These are phyloP conservation scores for Amiota minor DNA, from an alignment of 2,888 invertebrate genomes.

Conservation along the genomic window DNA sequence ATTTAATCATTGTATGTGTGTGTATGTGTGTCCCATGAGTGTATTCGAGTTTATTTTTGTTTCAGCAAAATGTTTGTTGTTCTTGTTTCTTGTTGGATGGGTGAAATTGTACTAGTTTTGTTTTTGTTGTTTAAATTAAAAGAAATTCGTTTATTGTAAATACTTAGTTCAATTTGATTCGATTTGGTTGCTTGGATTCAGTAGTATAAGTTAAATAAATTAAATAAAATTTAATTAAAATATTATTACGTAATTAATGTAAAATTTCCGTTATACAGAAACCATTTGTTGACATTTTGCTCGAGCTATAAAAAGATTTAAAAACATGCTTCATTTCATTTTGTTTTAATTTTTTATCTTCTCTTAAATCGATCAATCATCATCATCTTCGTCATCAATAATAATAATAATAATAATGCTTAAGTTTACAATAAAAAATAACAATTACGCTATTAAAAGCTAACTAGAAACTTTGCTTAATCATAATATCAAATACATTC, in stretches of 20 bases:
- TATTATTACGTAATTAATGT: conserved; percentile 24
- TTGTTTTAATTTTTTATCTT: no score
- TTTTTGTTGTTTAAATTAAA: background rate
- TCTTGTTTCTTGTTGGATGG: no score
- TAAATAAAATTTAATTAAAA: conserved; percentile 21
- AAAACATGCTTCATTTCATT: conserved; percentile 12
- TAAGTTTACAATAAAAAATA: conserved; percentile 50
- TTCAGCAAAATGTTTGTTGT: no score
- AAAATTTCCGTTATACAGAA: conserved; percentile 50
- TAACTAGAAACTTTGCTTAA: conserved; percentile 54
- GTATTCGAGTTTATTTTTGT: no score
- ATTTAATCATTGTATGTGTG: no score
- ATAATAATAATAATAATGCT: background rate
- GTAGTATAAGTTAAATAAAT: background rate
- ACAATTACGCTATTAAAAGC: conserved; percentile 63
- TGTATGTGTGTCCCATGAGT: no score
- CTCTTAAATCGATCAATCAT: conserved; percentile 21
- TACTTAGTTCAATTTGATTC: no score
- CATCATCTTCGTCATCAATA: no score
- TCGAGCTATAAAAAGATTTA: conserved; percentile 23
- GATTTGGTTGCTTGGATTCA: no score
- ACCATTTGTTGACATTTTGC: conserved; percentile 53
- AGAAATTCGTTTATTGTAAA: background rate
- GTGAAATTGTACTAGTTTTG: conserved; percentile 29
- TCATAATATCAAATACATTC: conserved; percentile 74